These are phyloP conservation scores for Zosterops japonicus DNA, from an alignment of 2,113 vertebrate genomes.

Conservation along the genomic window DNA sequence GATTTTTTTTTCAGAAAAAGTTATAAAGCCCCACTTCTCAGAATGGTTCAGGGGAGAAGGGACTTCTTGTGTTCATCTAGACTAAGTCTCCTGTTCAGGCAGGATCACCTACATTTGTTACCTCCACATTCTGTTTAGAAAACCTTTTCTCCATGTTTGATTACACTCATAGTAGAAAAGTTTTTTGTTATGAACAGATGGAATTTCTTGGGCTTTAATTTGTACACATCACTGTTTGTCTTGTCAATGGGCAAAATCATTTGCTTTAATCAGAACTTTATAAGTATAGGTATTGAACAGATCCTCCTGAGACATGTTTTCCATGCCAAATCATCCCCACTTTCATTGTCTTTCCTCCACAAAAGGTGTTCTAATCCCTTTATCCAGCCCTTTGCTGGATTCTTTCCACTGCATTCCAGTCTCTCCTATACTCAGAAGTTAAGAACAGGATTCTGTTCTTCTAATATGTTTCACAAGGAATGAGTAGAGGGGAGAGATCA, in stretches of 20 bases:
- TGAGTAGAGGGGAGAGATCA: neutral
- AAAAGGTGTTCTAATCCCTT: neutral
- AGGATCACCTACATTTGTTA: neutral
- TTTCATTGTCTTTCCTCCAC: neutral
- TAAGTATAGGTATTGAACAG: neutral
- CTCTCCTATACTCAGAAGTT: neutral
- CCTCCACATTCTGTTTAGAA: neutral
- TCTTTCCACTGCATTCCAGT: neutral
- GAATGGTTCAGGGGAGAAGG: neutral
- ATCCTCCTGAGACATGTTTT: neutral
- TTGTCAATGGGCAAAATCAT: neutral
- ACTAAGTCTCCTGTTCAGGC: neutral
- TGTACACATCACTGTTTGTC: fast-evolving
- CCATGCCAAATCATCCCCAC: neutral
- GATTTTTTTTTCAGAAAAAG: neutral
- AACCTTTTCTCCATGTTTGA: neutral
- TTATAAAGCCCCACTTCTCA: neutral
- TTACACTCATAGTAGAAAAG: neutral
- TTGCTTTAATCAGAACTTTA: neutral
- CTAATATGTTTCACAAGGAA: neutral
- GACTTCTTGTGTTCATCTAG: neutral
- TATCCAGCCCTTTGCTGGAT: neutral
- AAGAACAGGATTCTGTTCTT: neutral
- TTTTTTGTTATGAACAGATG: neutral
- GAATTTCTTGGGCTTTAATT: neutral